These are phyloP conservation scores for Laspeyria flexula DNA, from an alignment of 2,888 invertebrate species.

Conservation along the genomic window DNA sequence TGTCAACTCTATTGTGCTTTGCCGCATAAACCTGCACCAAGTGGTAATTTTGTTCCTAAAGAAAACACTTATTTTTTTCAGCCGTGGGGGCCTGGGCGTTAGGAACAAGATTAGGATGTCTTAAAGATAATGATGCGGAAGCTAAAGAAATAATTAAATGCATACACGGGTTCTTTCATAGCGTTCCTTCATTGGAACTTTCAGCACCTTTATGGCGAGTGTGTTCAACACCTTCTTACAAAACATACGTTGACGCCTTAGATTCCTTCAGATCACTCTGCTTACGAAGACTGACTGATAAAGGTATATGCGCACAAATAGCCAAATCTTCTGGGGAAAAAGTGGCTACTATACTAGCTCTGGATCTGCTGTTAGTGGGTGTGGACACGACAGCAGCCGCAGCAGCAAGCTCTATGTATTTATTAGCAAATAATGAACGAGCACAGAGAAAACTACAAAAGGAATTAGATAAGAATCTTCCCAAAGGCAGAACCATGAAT, in stretches of 20 bases:
- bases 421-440: conserved; percentile 89
- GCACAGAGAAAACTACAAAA: conserved; percentile 88
- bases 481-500: conserved; percentile 83
- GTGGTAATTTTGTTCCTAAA: conserved; percentile 38
- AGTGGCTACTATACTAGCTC: conserved; percentile 89
- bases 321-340: conserved; percentile 69
- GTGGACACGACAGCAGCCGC: conserved; percentile 94
- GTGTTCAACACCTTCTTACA: conserved; percentile 89
- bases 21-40: conserved; percentile 36
- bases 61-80: conserved; percentile 56
- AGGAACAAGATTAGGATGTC: conserved; percentile 92
- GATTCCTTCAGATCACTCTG: conserved; percentile 89
- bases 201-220: conserved; percentile 91
- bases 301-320: conserved; percentile 77
- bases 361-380: conserved; percentile 92
- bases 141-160: conserved; percentile 92
- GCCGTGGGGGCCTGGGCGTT: conserved; percentile 93
- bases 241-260: conserved; percentile 89
- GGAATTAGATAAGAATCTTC: conserved; percentile 87
- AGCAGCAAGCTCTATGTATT: conserved; percentile 90
- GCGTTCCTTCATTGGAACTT: conserved; percentile 90
- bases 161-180: conserved; percentile 91
- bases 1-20: conserved; percentile 49
- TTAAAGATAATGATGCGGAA: conserved; percentile 89
- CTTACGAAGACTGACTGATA: conserved; percentile 73